These are phyloP conservation scores for human DNA, from an alignment of 2,113 vertebrate species.

Conservation along the genomic window DNA sequence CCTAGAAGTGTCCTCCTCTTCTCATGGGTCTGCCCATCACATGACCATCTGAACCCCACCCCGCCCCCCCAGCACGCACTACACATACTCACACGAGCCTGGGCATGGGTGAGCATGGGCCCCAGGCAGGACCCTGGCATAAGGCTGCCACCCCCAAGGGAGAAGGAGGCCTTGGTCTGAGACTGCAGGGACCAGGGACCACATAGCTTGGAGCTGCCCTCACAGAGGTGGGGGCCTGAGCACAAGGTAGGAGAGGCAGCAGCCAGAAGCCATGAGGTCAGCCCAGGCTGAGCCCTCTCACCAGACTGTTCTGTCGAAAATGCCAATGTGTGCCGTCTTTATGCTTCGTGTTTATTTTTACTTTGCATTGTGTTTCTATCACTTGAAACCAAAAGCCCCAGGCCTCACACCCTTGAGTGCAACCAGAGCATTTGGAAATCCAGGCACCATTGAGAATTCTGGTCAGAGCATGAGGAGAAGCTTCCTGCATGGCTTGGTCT, in stretches of 20 bases:
- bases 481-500: not conserved
- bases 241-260: not conserved
- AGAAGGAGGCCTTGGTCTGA: too few species aligned
- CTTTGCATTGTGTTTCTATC: not conserved
- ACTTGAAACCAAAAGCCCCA: too few species aligned
- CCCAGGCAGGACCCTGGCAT: not conserved
- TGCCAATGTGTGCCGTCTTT: too few species aligned
- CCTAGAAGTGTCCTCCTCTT: not conserved
- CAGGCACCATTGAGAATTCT: not conserved
- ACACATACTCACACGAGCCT: not conserved
- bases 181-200: not conserved
- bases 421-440: not conserved
- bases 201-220: too few species aligned
- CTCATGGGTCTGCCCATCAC: not conserved
- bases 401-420: too few species aligned
- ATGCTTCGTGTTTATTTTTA: not conserved
- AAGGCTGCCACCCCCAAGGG: rapidly evolving
- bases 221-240: not conserved
- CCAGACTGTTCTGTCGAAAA: not conserved
- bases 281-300: not conserved
- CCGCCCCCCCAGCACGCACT: too few species aligned
- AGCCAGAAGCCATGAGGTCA: too few species aligned
- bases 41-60: not conserved
- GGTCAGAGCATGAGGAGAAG: rapidly evolving
- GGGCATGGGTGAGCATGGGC: rapidly evolving